Conservation (phyloP, 1,140 invertebrate genomes). For the Vanessa tameamea region DNA sequence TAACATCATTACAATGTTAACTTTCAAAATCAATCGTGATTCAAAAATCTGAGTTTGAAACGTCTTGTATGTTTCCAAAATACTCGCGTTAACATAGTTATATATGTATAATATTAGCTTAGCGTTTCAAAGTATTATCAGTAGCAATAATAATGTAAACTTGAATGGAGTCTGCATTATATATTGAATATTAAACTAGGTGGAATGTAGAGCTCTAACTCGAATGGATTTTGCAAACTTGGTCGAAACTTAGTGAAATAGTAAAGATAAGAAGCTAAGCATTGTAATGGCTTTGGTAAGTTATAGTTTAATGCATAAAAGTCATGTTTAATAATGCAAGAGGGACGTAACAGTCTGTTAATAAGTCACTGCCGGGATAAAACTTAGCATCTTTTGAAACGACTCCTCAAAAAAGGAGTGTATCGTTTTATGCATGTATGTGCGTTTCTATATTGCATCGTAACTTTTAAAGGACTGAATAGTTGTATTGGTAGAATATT, state of each 20-base stretch:
- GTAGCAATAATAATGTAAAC: constrained; percentile 16
- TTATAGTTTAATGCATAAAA: no score
- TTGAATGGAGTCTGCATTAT: constrained; percentile 28
- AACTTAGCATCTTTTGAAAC: no score
- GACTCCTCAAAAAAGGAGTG: no score
- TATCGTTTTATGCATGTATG: no score
- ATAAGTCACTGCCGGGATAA: not conserved
- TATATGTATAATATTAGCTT: not conserved
- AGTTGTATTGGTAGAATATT: no score
- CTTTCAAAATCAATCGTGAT: no score
- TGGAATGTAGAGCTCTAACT: constrained; percentile 23
- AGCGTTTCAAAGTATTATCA: constrained; percentile 8
- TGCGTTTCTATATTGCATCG: no score
- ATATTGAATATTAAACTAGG: constrained; percentile 36
- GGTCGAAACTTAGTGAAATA: constrained; percentile 32
- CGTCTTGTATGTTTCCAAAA: not conserved
- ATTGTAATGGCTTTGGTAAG: constrained; percentile 9
- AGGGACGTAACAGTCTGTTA: not conserved
- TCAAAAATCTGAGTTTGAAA: no score
- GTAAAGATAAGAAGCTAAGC: constrained; percentile 26
- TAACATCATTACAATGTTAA: no score
- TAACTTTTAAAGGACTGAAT: no score
- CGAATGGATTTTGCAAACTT: constrained; percentile 28
- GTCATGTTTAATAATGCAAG: no score
- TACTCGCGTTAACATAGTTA: no score